Evolutionary conservation across 2,113 vertebrate species (phyloP), one percentile per base, ranked within the genome.

Genomic region (Caretta caretta): DNA sequence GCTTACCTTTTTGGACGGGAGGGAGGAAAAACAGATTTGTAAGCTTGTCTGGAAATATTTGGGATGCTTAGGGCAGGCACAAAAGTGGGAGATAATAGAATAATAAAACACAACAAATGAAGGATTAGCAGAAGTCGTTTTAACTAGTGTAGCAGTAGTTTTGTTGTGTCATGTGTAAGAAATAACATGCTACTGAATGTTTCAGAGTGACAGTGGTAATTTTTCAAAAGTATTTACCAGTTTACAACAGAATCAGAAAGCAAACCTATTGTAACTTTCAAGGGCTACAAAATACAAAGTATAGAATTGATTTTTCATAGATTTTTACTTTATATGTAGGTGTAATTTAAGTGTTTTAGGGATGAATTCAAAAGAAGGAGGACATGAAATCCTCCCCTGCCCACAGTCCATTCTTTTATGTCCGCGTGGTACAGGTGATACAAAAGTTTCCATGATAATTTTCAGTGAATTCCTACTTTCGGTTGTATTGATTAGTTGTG

Each of bases 1-100:
- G 84, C 76, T 94, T 97, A 98, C 97, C 96, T 98, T 96, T 93
- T 86, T 94, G 94, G 90, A 90, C 86, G 54, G 81, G 86, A 96
- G 84, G 59, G 87, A 83, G 76, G 85, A 86, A 93, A 95, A 92
- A 48, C 29, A 88, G 48, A 88, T 92, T 93, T 89, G 72, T 93
- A 92, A 87, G 54, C 65, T 93, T 97, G 86, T 88, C 81, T 95
- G 76, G 75, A 94, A 96, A 93, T 5, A 29, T 57, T 90, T 75
- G 93, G 83, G 88, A 87, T 97, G 80, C 79, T 82, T 83, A 95
- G 49, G 92, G 8, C 56, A 53, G 35, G 6, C 42, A 89, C 56
- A 75, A 72, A 93, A 88, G 62, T 93, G 22, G 46, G 51, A 93
- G 49, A 50, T 83, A 92, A 57, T 65, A 81, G 65, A 78, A 81